Evolutionary conservation across 2,113 vertebrate genomes (phyloP).

Genomic region (Vulpes ferrilata): DNA sequence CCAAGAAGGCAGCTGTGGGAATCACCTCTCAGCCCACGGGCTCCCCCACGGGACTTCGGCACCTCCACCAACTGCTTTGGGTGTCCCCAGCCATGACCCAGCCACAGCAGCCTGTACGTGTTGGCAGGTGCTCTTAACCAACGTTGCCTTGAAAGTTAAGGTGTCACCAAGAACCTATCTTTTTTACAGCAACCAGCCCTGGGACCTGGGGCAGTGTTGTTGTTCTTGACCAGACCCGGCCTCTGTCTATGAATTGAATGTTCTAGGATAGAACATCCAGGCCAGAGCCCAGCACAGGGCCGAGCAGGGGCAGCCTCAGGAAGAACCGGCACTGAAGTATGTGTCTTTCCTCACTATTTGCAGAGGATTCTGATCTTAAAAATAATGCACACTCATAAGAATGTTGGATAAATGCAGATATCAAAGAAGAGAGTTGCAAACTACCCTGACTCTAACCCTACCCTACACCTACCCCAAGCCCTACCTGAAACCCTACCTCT

Average conservation of each 20-base stretch:
- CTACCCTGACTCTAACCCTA: background rate
- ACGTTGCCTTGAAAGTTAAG: background rate
- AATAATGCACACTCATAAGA: rapidly evolving
- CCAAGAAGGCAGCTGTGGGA: background rate
- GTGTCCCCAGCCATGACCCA: background rate
- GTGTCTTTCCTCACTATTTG: background rate
- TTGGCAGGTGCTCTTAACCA: rapidly evolving
- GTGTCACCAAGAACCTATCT: background rate
- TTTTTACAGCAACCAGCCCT: background rate
- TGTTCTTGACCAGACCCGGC: background rate
- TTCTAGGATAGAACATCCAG: background rate
- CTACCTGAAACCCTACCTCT: too few species aligned
- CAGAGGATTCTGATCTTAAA: background rate
- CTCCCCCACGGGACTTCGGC: background rate
- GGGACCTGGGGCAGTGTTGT: background rate
- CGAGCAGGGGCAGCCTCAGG: rapidly evolving
- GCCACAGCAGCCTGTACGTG: rapidly evolving
- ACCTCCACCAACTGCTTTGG: too few species aligned
- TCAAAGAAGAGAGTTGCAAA: background rate
- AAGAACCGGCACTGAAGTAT: rapidly evolving
- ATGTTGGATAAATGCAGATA: background rate
- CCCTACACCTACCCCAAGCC: too few species aligned
- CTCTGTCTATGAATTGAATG: background rate
- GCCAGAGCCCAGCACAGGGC: background rate
- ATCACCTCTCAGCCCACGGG: rapidly evolving